Evolutionary conservation across 2,113 vertebrate genomes (phyloP).

Genomic region (Psittacula cyanocephala): DNA sequence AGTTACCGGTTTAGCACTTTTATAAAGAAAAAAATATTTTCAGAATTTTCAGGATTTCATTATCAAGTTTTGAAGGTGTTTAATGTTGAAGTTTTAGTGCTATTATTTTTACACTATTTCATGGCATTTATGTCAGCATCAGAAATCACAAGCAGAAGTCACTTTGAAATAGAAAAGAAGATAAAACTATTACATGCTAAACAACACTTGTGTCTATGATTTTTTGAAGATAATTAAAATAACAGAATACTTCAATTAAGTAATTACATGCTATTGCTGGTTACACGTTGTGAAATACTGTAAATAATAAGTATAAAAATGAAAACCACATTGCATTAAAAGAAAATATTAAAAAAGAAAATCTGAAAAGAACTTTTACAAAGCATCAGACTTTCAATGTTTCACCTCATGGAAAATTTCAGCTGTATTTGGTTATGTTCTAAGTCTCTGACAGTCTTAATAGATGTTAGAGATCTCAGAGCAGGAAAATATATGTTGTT

Average conservation of each 20-base stretch:
- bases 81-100: not conserved
- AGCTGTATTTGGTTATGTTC: not conserved
- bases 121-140: not conserved
- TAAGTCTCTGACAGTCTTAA: not conserved
- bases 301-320: not conserved
- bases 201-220: not conserved
- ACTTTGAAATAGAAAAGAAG: not conserved
- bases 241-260: not conserved
- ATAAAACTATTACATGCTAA: not conserved
- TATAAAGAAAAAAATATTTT: not conserved
- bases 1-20: not conserved
- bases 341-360: not conserved
- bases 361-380: not conserved
- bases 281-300: not conserved
- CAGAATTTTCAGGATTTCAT: not conserved
- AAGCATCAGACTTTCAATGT: not conserved
- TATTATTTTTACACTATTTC: not conserved
- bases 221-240: not conserved
- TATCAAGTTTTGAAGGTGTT: not conserved
- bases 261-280: not conserved
- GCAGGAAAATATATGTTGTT: not conserved
- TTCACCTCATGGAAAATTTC: not conserved
- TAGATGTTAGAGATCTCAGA: not conserved
- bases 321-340: not conserved
- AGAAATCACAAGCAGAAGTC: not conserved